Evolutionary conservation across 2,888 invertebrate species (phyloP).

Genomic region (Tuta absoluta): DNA sequence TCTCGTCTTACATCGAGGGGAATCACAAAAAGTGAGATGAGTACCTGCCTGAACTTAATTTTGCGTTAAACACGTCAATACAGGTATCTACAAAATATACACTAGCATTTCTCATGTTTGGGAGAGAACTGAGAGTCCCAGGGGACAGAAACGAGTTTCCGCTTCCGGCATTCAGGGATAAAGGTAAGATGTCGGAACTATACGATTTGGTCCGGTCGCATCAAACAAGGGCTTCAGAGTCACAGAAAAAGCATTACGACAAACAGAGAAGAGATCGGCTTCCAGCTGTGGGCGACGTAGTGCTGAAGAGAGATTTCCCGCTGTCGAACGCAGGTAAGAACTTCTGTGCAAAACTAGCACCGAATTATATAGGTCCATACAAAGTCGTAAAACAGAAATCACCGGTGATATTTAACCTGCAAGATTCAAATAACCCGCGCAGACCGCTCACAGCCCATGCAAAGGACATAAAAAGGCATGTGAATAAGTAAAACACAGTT

Average conservation of each 20-base stretch:
- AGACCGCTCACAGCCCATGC: no score
- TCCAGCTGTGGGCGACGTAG: no score
- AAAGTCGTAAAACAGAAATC: no score
- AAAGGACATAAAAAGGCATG: no score
- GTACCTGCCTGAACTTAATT: conserved; percentile 32
- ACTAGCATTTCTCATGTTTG: conserved; percentile 38
- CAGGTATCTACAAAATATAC: conserved; percentile 36
- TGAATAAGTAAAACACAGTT: no score
- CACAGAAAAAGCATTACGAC: background rate
- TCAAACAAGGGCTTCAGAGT: background rate
- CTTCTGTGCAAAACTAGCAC: no score
- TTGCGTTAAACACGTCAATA: conserved; percentile 37
- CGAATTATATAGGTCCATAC: no score
- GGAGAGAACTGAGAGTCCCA: conserved; percentile 30
- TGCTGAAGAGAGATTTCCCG: no score
- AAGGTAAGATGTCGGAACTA: conserved; percentile 1
- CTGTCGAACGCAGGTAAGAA: no score
- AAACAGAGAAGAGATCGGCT: conserved; percentile 1
- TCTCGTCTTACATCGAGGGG: conserved; percentile 43
- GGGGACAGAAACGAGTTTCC: no score
- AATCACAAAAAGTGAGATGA: conserved; percentile 44
- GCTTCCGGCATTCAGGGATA: background rate
- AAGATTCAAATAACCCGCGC: no score
- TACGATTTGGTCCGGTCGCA: conserved; percentile 7
- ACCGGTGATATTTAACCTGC: no score